These are phyloP conservation scores for Ciconia maguari DNA, from an alignment of 2,113 vertebrate species.

Conservation along the genomic window DNA sequence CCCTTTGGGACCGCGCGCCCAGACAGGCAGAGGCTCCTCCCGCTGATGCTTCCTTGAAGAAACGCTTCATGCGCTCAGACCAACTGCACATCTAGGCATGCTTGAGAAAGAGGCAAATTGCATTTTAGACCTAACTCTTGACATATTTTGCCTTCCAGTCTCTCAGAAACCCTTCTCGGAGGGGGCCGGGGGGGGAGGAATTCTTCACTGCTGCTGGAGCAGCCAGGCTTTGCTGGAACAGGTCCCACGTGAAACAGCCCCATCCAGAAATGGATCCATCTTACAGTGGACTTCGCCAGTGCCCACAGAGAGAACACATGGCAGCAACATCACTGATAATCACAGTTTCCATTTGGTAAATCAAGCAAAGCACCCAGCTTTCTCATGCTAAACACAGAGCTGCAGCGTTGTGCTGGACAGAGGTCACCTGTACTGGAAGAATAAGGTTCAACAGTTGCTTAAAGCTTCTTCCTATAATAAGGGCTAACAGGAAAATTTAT, in stretches of 20 bases:
- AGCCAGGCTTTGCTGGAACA: neutral
- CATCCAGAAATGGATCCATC: neutral
- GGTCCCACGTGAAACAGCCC: neutral
- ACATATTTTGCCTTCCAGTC: neutral
- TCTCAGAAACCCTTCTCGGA: neutral
- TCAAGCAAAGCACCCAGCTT: neutral
- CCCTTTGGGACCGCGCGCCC: rapidly evolving
- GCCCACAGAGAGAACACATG: rapidly evolving
- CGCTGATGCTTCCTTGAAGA: neutral
- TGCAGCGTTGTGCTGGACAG: rapidly evolving
- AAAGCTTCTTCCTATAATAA: neutral
- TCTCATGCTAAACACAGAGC: neutral
- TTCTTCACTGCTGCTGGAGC: neutral
- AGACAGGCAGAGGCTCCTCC: neutral
- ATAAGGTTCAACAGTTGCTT: neutral
- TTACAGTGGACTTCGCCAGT: no score
- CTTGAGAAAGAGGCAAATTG: neutral
- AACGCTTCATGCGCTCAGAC: rapidly evolving
- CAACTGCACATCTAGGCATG: rapidly evolving
- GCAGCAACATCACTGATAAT: neutral
- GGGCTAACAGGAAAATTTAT: neutral
- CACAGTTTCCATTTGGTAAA: neutral
- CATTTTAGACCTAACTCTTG: neutral
- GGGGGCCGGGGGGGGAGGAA: no score
- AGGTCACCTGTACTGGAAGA: neutral